A percentile compares a stretch with the other conserved stretches of the same genome.
Conservation (phyloP, 2,113 vertebrate genomes). For the Nothoprocta perdicaria region DNA sequence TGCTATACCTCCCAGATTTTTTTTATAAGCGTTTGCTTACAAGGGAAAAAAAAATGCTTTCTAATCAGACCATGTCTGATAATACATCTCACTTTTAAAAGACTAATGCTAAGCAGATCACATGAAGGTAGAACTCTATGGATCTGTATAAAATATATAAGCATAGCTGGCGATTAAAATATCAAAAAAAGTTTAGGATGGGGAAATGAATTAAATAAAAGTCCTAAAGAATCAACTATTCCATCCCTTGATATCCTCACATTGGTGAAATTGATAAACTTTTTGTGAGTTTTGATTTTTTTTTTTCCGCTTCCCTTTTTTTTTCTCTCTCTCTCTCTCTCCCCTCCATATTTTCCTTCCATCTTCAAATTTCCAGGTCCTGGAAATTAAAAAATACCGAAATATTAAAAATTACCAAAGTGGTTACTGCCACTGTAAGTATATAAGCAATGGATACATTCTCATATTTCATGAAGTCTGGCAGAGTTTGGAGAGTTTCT, state of each 20-base stretch:
- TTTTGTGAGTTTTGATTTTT: background rate
- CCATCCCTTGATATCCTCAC: background rate
- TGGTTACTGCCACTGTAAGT: background rate
- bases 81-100: background rate
- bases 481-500: background rate
- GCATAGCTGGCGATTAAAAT: background rate
- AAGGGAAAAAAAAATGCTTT: background rate
- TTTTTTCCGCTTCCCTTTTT: rapidly evolving
- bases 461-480: background rate
- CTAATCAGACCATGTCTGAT: background rate
- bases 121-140: background rate
- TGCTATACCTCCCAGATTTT: background rate
- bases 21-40: background rate
- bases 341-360: background rate
- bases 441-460: background rate
- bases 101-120: background rate
- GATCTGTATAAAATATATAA: background rate
- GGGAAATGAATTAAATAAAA: background rate
- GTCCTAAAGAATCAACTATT: background rate
- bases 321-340: background rate
- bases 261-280: background rate
- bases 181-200: background rate
- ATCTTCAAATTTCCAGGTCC: background rate
- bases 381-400: background rate
- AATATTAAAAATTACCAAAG: background rate